Evolutionary conservation across 2,113 vertebrate genomes (phyloP).

Genomic region (Microcebus griseorufus): DNA sequence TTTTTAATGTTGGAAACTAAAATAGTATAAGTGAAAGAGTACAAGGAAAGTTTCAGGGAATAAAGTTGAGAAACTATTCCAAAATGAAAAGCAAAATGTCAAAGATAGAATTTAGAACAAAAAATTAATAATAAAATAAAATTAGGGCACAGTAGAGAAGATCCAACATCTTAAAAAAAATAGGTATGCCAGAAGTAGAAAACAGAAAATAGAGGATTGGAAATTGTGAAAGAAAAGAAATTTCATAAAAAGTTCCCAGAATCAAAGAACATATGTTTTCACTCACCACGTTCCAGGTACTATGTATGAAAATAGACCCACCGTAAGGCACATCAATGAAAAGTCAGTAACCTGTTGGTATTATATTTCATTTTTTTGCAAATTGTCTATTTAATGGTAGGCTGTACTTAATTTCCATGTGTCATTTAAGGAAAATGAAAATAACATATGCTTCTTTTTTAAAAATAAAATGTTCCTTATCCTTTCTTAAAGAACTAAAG

Average conservation of each 20-base stretch:
- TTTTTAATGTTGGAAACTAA: background rate
- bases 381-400: constrained; percentile 27
- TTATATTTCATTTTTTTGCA: constrained; percentile 28
- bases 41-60: background rate
- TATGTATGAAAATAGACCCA: background rate
- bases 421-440: constrained; percentile 30
- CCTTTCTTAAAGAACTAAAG: constrained; percentile 9
- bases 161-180: background rate
- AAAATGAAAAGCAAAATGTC: background rate
- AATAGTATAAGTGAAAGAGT: background rate
- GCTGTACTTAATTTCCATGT: constrained; percentile 40
- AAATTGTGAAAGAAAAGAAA: background rate
- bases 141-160: background rate
- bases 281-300: background rate
- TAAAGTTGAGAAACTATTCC: background rate
- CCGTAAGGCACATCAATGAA: background rate
- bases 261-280: background rate
- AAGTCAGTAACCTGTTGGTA: background rate
- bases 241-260: background rate
- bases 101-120: background rate
- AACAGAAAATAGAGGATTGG: background rate
- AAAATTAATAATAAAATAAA: background rate
- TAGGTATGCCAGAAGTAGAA: background rate
- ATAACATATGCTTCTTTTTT: constrained; percentile 56
- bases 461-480: constrained; percentile 30